These are phyloP conservation scores for Zaprionus lineosus DNA, from an alignment of 2,888 invertebrate genomes.

Conservation along the genomic window DNA sequence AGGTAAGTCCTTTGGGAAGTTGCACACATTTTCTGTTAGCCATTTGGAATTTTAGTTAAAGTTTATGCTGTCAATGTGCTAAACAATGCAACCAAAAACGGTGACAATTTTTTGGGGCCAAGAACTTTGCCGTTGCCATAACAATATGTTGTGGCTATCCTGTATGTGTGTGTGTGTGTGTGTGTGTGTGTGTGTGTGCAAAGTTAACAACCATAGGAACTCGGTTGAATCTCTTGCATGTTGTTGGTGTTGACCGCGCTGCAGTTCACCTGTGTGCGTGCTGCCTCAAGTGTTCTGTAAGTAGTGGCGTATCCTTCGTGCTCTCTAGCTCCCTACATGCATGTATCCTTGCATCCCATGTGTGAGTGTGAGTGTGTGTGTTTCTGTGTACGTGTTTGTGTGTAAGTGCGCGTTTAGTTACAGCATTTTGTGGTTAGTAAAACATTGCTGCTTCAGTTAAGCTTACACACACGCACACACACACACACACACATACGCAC, in stretches of 20 bases:
- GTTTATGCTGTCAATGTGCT: slow-evolving; percentile 71
- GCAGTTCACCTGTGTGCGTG: slow-evolving; percentile 54
- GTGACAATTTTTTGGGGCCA: slow-evolving; percentile 71
- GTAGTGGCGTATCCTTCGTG: slow-evolving; percentile 53
- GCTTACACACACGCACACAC: slow-evolving; percentile 34
- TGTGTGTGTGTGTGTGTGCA: slow-evolving; percentile 10
- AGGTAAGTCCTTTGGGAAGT: slow-evolving; percentile 5
- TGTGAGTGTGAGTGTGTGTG: slow-evolving; percentile 7
- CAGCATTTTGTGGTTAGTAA: slow-evolving; percentile 77
- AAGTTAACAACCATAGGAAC: slow-evolving; percentile 52
- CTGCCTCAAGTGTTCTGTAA: slow-evolving; percentile 67
- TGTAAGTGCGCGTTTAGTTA: slow-evolving; percentile 71
- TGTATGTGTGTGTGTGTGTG: slow-evolving; percentile 5
- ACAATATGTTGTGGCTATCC: slow-evolving; percentile 73
- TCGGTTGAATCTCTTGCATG: slow-evolving; percentile 3
- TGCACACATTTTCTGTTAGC: slow-evolving; percentile 9
- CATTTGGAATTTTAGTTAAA: slow-evolving; percentile 60
- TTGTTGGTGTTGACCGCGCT: slow-evolving; percentile 24
- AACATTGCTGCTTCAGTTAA: slow-evolving; percentile 59
- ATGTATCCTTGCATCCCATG: slow-evolving; percentile 45
- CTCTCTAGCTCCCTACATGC: slow-evolving; percentile 47
- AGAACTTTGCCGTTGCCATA: slow-evolving; percentile 64
- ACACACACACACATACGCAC: slow-evolving; percentile 14
- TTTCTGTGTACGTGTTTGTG: slow-evolving; percentile 8
- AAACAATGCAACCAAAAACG: slow-evolving; percentile 61